These are phyloP conservation scores for Alfaro cultratus DNA, from an alignment of 2,797 vertebrate species.

Conservation along the genomic window DNA sequence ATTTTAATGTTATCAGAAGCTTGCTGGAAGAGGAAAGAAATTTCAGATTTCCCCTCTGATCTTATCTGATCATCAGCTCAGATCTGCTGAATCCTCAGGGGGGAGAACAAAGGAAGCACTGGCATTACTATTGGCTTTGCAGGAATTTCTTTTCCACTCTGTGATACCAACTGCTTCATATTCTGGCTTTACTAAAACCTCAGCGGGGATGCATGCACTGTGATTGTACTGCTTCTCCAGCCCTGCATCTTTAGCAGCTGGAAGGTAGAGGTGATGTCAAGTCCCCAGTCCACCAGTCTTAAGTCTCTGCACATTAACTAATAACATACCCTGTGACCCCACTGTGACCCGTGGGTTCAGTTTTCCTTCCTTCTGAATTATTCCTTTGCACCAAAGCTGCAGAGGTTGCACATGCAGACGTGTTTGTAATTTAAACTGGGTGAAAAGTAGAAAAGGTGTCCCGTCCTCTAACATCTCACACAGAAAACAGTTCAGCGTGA, in stretches of 20 bases:
- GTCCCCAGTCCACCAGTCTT: neutral
- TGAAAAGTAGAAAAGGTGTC: neutral
- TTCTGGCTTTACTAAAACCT: neutral
- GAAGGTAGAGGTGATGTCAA: neutral
- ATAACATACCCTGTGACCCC: neutral
- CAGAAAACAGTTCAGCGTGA: neutral
- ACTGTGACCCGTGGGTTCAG: neutral
- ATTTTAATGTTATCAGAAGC: neutral
- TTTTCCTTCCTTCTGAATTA: neutral
- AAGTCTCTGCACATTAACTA: neutral
- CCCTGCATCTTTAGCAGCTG: neutral
- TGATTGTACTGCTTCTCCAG: neutral
- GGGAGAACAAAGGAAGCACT: slow-evolving; percentile 1
- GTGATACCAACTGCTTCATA: neutral
- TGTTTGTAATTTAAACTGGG: neutral
- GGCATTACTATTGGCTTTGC: slow-evolving; percentile 5
- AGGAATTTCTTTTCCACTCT: neutral
- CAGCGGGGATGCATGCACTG: neutral
- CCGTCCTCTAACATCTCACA: neutral
- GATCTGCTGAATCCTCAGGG: neutral
- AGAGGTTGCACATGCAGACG: neutral
- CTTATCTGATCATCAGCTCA: neutral
- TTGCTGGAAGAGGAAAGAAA: neutral
- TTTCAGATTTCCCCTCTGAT: slow-evolving; percentile 3
- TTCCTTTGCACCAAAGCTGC: neutral